These are phyloP conservation scores for Chydorus sphaericus DNA, from an alignment of 2,888 invertebrate species.

Conservation along the genomic window DNA sequence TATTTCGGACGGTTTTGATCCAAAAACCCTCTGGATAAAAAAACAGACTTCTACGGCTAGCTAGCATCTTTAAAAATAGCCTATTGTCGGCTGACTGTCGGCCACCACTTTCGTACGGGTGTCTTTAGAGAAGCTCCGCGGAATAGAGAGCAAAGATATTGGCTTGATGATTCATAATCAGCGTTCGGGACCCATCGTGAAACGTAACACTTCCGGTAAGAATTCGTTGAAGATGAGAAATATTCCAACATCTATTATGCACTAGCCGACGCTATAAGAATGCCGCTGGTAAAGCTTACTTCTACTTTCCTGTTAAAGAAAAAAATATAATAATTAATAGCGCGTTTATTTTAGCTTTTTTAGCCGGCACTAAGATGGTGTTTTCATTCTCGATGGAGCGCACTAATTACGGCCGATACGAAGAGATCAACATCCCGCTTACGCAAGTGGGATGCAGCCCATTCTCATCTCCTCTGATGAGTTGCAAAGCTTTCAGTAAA, in stretches of 20 bases:
- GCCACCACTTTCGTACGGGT: too few species aligned
- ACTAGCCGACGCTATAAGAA: too few species aligned
- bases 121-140: conserved; percentile 58
- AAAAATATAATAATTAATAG: conserved; percentile 90
- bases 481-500: conserved; percentile 56
- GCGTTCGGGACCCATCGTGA: conserved; percentile 56
- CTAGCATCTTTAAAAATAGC: too few species aligned
- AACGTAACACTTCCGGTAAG: conserved; percentile 60
- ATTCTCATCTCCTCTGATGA: conserved; percentile 44
- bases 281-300: too few species aligned
- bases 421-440: conserved; percentile 73
- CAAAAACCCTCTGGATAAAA: too few species aligned
- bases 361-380: conserved; percentile 59
- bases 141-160: conserved; percentile 76
- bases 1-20: too few species aligned
- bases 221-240: too few species aligned
- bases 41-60: too few species aligned
- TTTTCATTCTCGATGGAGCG: conserved; percentile 65
- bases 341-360: conserved; percentile 69
- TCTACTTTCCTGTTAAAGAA: too few species aligned
- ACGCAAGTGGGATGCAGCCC: conserved; percentile 41
- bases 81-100: too few species aligned
- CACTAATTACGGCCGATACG: conserved; percentile 55
- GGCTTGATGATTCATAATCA: conserved; percentile 60
- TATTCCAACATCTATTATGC: too few species aligned